Base-by-base conservation (phyloP, 2,888 invertebrate genomes). In the Zaprionus lineosus region DNA sequence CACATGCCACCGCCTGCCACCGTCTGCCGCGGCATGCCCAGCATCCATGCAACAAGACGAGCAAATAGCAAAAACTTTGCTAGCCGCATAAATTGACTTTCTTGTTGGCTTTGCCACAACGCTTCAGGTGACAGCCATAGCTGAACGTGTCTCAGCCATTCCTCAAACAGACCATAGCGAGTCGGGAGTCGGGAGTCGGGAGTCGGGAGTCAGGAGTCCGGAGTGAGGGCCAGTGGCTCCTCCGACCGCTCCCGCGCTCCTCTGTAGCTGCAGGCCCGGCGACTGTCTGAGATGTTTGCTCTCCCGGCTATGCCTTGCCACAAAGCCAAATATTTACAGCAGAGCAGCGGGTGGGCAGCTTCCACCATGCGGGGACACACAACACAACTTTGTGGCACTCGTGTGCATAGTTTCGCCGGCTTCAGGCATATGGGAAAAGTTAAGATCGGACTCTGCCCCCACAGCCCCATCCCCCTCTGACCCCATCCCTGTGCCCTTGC, bases 251-350 rank as follows among this genome's bases (percentile, higher is more conserved):
- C n/a, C n/a, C n/a, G n/a, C n/a, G n/a, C n/a, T n/a, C n/a, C n/a
- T n/a, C n/a, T n/a, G n/a, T 11, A 7, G 34, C n/a, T 18, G 4
- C 6, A 26, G 39, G 16, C 11, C 24, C 2, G 33, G 14, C n/a
- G 53, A 21, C 53, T 66, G 69, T 58, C 44, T 73, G 68, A 75
- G 73, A 83, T 75, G 79, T 83, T 79, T 75, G 43, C 72, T 28
- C 46, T 57, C 51, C 31, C 53, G 37, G 24, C 52, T 41, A 59
- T 71, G 67, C 24, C 7, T 12, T 55, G 77, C 74, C 84, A 65
- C 77, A 81, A 68, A 84, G 56, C 58, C 84, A 84, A 77, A 77
- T 84, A 77, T 77, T 81, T 84, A 52, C 84, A 50, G 26, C 53
- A 47, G 21, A 9, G 15, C 8, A 8, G 40, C n/a, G 1, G 2